Base-by-base conservation (phyloP, 2,888 invertebrate species). In the Dusona sp. region DNA sequence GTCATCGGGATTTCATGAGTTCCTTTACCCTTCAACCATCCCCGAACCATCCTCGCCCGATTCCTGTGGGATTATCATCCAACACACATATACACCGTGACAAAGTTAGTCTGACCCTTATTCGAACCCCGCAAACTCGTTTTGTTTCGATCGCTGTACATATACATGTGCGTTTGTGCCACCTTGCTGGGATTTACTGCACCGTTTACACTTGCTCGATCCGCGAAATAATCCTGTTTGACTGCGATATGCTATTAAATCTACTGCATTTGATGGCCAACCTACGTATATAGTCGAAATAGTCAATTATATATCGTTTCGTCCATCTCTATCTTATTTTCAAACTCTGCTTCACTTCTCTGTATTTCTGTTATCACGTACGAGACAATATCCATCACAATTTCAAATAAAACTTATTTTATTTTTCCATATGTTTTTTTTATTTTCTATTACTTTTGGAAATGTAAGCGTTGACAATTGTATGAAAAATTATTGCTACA, bases 1-100 rank as follows among this genome's bases (percentile, higher is more conserved):
- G 92, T 92, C 92, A 92, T 92, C 92, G 92, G 91, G 91, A 91
- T 92, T 92, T 92, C 92, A 92, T 92, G 91, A 92, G 90, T 90
- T 45, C 75, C 42, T 25, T 22, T 75, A 51, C 51, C 33, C 65
- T 45, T 65, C 77, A 19, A 54, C 19, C 42, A 33, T 29, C 61
- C 57, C 33, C 48, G 22, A 36, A 51, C 51, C 36, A 61, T 48
- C 48, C 79, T 48, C 7, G 38, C 19, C 25, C 64, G 38, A 81
- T 22, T 81, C 81, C 84, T 84, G 22, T 36, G 80, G 80, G 84
- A 83, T 51, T 81, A 61, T 61, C 61, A 61, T 61, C 61, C 51
- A 38, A 7, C 13, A 48, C 80, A 51, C 45, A 73, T 48, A 8
- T 22, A 54, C n/a, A 61, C 29, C 9, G 67, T n/a, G 36, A 65